phyloP scores from a whole-genome alignment of 2,888 invertebrate species.

The Nowickia ferox region DNA sequence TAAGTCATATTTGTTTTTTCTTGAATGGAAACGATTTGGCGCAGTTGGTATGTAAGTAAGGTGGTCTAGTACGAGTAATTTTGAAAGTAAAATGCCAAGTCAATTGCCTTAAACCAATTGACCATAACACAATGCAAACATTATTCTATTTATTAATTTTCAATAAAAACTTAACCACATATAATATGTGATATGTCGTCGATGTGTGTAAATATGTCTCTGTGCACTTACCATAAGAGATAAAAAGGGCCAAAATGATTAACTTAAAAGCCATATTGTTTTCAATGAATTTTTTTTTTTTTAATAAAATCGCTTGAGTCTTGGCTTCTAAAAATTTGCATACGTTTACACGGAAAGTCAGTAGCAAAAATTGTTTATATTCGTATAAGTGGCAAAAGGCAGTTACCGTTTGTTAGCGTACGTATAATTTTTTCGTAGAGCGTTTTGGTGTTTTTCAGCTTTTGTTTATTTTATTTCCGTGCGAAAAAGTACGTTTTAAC shows the following conservation, averaged over 20 bases:
- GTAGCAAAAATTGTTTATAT: slow-evolving; percentile 12
- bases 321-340: slow-evolving; percentile 59
- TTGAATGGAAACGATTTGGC: slow-evolving; percentile 44
- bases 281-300: slow-evolving; percentile 32
- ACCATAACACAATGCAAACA: slow-evolving; percentile 52
- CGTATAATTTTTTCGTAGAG: slow-evolving; percentile 33
- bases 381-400: slow-evolving; percentile 15
- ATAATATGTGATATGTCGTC: neutral
- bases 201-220: neutral
- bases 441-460: neutral
- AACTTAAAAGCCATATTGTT: slow-evolving; percentile 53
- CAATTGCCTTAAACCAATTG: slow-evolving; percentile 66
- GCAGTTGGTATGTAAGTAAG: slow-evolving; percentile 33
- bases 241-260: slow-evolving; percentile 63
- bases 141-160: slow-evolving; percentile 34
- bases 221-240: slow-evolving; percentile 64
- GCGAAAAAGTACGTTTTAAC: slow-evolving; percentile 73
- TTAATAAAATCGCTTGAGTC: slow-evolving; percentile 18
- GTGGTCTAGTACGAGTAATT: slow-evolving; percentile 55
- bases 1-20: slow-evolving; percentile 67
- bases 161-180: neutral
- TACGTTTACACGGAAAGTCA: slow-evolving; percentile 59
- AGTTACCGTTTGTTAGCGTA: slow-evolving; percentile 41
- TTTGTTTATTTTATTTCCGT: slow-evolving; percentile 74
- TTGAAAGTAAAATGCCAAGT: slow-evolving; percentile 69